phyloP scores from a whole-genome alignment of 2,113 vertebrate species.

The Planiliza haematocheilus region DNA sequence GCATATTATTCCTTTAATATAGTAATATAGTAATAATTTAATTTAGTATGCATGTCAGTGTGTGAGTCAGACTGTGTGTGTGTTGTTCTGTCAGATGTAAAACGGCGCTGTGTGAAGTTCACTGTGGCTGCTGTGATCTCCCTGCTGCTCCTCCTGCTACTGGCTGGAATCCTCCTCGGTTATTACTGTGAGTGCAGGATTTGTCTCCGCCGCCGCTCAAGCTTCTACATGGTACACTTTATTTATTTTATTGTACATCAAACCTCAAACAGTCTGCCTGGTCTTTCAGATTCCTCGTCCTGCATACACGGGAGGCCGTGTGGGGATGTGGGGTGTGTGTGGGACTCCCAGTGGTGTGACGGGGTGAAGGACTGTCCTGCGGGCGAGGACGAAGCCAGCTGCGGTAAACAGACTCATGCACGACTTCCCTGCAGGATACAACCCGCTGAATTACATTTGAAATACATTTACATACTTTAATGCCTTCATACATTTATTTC shows the following conservation, averaged over 20 bases:
- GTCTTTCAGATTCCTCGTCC: conserved; percentile 58
- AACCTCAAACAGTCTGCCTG: not conserved
- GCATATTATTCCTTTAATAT: too few species aligned
- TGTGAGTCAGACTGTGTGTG: not conserved
- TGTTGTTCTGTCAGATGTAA: conserved; percentile 38
- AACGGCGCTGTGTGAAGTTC: conserved; percentile 47
- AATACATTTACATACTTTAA: not conserved
- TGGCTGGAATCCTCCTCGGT: conserved; percentile 63
- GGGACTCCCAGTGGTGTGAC: conserved; percentile 76
- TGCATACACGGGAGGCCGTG: conserved; percentile 65
- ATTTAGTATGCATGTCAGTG: not conserved
- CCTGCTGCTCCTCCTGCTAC: conserved; percentile 66
- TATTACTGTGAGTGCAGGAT: conserved; percentile 72
- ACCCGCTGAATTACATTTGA: not conserved
- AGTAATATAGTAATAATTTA: too few species aligned
- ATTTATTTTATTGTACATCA: too few species aligned
- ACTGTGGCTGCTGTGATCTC: conserved; percentile 42
- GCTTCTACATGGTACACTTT: too few species aligned
- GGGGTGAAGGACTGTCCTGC: conserved; percentile 66
- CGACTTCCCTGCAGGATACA: not conserved
- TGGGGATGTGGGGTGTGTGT: conserved; percentile 66
- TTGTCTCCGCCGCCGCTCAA: not conserved
- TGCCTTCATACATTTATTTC: not conserved
- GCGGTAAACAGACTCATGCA: conserved; percentile 71
- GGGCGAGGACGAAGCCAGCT: conserved; percentile 75